These are phyloP conservation scores for Drosophila hamatofila DNA, from an alignment of 2,888 invertebrate genomes.

Conservation along the genomic window DNA sequence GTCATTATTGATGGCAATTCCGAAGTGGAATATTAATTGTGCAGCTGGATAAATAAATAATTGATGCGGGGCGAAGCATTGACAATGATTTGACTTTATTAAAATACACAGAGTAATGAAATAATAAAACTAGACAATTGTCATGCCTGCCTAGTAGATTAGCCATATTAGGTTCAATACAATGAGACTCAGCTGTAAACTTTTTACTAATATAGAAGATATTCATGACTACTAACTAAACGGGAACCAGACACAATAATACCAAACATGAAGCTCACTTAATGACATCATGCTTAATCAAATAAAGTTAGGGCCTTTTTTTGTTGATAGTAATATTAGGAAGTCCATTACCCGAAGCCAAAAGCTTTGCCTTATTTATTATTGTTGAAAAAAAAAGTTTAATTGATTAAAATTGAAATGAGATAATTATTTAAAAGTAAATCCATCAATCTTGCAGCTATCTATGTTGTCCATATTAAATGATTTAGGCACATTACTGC, in stretches of 20 bases:
- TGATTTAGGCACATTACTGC: not conserved
- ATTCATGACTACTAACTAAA: not conserved
- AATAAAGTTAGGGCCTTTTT: not conserved
- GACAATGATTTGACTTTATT: not conserved
- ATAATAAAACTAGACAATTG: not conserved
- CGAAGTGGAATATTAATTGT: conserved; percentile 7
- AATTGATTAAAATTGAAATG: not conserved
- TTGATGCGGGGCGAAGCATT: not conserved
- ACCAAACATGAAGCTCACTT: not conserved
- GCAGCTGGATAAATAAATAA: not conserved
- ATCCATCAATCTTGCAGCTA: not conserved
- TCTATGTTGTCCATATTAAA: not conserved
- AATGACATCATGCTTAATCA: not conserved
- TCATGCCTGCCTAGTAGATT: not conserved
- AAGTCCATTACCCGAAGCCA: not conserved
- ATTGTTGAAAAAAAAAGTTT: not conserved
- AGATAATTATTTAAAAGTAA: not conserved
- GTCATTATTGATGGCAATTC: not conserved
- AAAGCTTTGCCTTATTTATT: not conserved
- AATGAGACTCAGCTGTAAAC: not conserved
- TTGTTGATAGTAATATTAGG: not conserved
- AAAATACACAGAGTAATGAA: not conserved
- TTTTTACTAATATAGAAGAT: not conserved
- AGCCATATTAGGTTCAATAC: not conserved
- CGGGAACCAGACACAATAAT: not conserved